phyloP scores from a whole-genome alignment of 2,113 vertebrate genomes.

The Trichomycterus rosablanca region DNA sequence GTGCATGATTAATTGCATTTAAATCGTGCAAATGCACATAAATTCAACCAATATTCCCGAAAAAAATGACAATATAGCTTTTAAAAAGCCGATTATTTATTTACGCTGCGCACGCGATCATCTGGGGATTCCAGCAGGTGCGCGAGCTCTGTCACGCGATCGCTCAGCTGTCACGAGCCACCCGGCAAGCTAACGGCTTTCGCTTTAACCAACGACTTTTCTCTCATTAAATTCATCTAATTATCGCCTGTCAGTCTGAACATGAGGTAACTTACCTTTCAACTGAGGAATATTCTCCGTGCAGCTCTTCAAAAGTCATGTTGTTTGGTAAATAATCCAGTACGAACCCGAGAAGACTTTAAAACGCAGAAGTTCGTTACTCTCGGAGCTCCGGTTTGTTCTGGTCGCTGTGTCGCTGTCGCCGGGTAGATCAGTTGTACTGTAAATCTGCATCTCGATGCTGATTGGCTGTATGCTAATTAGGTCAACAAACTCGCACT shows the following conservation, averaged over 20 bases:
- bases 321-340: slow-evolving; percentile 60
- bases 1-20: not conserved
- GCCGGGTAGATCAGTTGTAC: slow-evolving; percentile 5
- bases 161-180: slow-evolving; percentile 4
- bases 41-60: too few species aligned
- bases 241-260: not conserved
- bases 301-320: slow-evolving; percentile 74
- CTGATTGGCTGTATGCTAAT: slow-evolving; percentile 52
- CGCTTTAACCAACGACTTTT: not conserved
- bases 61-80: not conserved
- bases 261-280: slow-evolving; percentile 56
- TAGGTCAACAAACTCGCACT: not conserved
- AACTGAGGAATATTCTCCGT: slow-evolving; percentile 62
- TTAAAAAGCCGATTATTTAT: not conserved
- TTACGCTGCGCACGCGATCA: not conserved
- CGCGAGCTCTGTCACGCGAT: slow-evolving; percentile 3
- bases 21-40: not conserved
- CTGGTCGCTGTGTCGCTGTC: not conserved
- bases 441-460: slow-evolving; percentile 40
- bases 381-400: not conserved
- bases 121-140: too few species aligned
- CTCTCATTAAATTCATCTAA: not conserved
- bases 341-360: not conserved
- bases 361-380: not conserved
- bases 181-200: not conserved